Base-by-base conservation (phyloP, 92 coral and sea anemone genomes). In the Paragorgia papillata region DNA sequence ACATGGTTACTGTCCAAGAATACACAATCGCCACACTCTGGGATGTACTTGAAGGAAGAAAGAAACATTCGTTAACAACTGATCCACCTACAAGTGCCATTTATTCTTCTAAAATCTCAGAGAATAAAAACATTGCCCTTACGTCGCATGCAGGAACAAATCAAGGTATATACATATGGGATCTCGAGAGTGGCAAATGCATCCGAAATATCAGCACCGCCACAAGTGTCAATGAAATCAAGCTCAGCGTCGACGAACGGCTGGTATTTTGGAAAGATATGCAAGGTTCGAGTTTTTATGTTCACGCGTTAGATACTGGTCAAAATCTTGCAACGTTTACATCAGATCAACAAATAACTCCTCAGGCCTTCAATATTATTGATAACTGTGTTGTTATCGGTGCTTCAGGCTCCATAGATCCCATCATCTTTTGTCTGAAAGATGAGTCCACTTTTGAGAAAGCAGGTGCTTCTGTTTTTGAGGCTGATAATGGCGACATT, bases 321-420 rank as follows among this genome's bases (percentile, higher is more conserved):
- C 75, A 55, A 41, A 69, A 79, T 22, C 56, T 90, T 10, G 84
- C 89, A 0, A 53, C 90, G 18, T 73, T 90, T 73, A 88, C 85
- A 20, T 48, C 90, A 31, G 97, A 90, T 55, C 90, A 91, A 26
- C 78, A 51, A 33, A 71, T 71, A 30, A 49, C 26, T 53, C 80
- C 92, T 6, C 81, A 80, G 43, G 76, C 73, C 26, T 83, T 82
- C n/a, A 76, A 76, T 65, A 34, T 64, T 61, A 54, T 85, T 46
- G 90, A 89, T 9, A 80, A 85, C 64, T 83, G 85, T 67, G 81
- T 90, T 58, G 92, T 85, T 5, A 43, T 83, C 79, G 92, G 58
- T 35, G 62, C 89, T 10, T 85, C 86, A 48, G 97, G 85, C 24
- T 88, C 87, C 53, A 87, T 86, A 5, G 84, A 85, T 20, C 74